phyloP scores from a whole-genome alignment of 2,888 invertebrate genomes.

The Acanthoscelides obtectus region DNA sequence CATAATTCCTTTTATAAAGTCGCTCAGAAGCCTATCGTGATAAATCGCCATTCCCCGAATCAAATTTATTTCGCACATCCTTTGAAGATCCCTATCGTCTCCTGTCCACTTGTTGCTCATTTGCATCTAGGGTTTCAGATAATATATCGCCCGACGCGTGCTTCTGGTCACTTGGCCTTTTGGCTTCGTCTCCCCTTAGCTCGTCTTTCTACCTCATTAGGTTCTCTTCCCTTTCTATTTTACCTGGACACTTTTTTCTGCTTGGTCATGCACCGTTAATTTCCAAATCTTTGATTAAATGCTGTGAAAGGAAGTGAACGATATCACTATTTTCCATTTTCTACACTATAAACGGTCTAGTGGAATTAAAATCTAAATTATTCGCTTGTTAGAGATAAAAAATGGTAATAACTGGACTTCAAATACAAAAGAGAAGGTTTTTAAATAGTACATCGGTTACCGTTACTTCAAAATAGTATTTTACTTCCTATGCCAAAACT shows the following conservation, averaged over 20 bases:
- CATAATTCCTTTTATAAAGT: too few species aligned
- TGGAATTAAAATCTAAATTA: neutral
- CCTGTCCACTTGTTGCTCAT: conserved; percentile 7
- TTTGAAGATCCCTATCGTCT: neutral
- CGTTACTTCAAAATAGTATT: too few species aligned
- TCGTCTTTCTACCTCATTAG: neutral
- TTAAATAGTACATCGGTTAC: neutral
- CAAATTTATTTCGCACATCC: neutral
- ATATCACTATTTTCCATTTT: neutral
- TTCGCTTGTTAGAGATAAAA: neutral
- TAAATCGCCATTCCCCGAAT: neutral
- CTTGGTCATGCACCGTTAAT: neutral
- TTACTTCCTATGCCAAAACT: too few species aligned
- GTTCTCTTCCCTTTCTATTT: neutral
- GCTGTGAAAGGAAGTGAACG: neutral
- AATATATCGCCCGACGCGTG: neutral
- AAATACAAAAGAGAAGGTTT: neutral
- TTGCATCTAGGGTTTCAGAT: conserved; percentile 26
- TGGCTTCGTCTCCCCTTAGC: neutral
- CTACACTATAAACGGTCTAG: neutral
- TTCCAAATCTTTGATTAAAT: neutral
- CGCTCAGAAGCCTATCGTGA: too few species aligned
- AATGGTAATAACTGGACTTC: neutral
- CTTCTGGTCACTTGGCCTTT: neutral
- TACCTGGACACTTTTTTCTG: neutral